phyloP scores from a whole-genome alignment of 2,113 vertebrate species.

The Acanthisitta chloris region DNA sequence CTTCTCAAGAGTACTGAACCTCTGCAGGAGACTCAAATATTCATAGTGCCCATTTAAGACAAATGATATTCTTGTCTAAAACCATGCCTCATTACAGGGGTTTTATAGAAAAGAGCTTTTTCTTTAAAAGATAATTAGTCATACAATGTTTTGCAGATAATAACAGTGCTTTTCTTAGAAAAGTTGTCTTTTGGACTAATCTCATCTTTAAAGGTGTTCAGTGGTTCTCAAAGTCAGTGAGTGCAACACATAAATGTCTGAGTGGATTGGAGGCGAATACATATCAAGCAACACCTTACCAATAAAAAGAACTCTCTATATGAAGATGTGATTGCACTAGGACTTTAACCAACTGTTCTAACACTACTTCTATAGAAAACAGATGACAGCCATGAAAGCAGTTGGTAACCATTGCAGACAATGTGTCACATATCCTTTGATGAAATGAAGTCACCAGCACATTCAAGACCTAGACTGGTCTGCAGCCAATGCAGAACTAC shows the following conservation, averaged over 20 bases:
- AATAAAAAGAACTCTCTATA: background rate
- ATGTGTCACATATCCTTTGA: background rate
- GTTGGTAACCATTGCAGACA: background rate
- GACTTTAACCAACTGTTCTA: background rate
- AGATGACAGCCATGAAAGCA: background rate
- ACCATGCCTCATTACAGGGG: rapidly evolving
- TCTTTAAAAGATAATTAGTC: background rate
- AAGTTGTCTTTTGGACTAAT: background rate
- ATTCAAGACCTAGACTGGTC: background rate
- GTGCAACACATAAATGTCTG: background rate
- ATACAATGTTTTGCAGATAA: background rate
- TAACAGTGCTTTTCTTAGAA: background rate
- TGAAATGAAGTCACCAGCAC: background rate
- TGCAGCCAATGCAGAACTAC: background rate
- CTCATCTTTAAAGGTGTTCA: background rate
- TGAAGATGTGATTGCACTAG: background rate
- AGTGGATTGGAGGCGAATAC: background rate
- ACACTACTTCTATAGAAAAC: background rate
- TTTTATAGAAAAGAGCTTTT: background rate
- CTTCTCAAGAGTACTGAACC: background rate
- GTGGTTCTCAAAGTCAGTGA: background rate
- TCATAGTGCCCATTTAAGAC: background rate
- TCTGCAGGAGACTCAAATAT: background rate
- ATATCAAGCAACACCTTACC: background rate
- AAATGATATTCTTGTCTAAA: background rate